Percentiles rank a stretch among this genome's conserved stretches.
phyloP scores from a whole-genome alignment of 2,113 vertebrate genomes.

The Irena cyanogastra region DNA sequence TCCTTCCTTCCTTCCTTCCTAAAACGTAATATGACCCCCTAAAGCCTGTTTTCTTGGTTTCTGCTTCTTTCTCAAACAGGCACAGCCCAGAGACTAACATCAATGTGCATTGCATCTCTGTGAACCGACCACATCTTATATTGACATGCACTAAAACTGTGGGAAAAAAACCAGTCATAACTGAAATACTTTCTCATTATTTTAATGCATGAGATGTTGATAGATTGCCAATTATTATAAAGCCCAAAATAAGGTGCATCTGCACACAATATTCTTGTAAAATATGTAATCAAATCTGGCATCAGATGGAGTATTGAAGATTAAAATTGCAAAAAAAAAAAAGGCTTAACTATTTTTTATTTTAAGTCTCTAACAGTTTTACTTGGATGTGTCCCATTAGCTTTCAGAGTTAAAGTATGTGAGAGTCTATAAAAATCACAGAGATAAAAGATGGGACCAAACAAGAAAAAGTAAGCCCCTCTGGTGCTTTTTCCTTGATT shows the following conservation, averaged over 20 bases:
- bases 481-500: not conserved
- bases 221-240: not conserved
- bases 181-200: not conserved
- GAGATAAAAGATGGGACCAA: not conserved
- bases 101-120: not conserved
- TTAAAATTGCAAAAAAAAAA: not conserved
- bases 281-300: not conserved
- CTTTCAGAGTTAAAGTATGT: not conserved
- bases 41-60: not conserved
- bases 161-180: not conserved
- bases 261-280: not conserved
- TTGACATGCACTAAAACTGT: not conserved
- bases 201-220: not conserved
- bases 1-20: not conserved
- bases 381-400: not conserved
- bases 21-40: not conserved
- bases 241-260: not conserved
- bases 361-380: not conserved
- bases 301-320: not conserved
- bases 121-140: not conserved
- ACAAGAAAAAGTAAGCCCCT: not conserved
- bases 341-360: not conserved
- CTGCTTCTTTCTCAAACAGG: not conserved
- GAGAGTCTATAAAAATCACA: not conserved
- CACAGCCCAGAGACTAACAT: not conserved